These are phyloP conservation scores for Rotaria magnacalcarata DNA, from an alignment of 2,888 invertebrate genomes.

Conservation along the genomic window DNA sequence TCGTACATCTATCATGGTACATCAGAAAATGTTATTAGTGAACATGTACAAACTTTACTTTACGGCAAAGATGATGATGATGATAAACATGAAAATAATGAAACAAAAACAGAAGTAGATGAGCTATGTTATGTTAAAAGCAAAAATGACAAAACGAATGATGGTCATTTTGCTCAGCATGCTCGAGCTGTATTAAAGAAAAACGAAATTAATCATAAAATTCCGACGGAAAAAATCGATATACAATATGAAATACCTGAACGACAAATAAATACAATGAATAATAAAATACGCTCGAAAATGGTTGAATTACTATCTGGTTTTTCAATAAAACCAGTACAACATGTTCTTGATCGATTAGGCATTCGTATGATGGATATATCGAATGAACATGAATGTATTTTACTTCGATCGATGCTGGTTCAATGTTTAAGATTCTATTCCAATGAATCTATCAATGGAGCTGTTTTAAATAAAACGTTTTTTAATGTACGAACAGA, in stretches of 20 bases:
- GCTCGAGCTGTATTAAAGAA: not conserved
- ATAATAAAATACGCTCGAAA: not conserved
- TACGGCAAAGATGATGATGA: not conserved
- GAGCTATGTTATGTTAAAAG: not conserved
- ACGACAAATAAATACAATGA: not conserved
- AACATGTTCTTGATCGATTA: conserved; percentile 15
- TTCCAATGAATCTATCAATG: not conserved
- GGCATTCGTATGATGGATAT: conserved; percentile 27
- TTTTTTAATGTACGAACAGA: conserved; percentile 6
- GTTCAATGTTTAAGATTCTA: conserved; percentile 23
- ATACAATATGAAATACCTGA: not conserved
- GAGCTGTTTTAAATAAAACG: not conserved
- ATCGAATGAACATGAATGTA: conserved; percentile 16
- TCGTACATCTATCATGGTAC: conserved; percentile 10
- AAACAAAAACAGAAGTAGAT: not conserved
- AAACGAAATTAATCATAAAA: not conserved
- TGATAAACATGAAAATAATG: not conserved
- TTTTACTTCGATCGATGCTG: conserved; percentile 20
- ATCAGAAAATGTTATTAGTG: not conserved
- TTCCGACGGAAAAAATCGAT: not conserved
- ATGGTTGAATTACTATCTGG: not conserved
- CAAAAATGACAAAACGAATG: not conserved
- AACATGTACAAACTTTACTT: not conserved
- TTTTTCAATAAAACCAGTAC: not conserved
- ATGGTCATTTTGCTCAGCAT: not conserved